Percentiles rank a stretch among this genome's conserved stretches.
Conservation (phyloP, 2,888 invertebrate species). For the Mystacides longicornis region DNA sequence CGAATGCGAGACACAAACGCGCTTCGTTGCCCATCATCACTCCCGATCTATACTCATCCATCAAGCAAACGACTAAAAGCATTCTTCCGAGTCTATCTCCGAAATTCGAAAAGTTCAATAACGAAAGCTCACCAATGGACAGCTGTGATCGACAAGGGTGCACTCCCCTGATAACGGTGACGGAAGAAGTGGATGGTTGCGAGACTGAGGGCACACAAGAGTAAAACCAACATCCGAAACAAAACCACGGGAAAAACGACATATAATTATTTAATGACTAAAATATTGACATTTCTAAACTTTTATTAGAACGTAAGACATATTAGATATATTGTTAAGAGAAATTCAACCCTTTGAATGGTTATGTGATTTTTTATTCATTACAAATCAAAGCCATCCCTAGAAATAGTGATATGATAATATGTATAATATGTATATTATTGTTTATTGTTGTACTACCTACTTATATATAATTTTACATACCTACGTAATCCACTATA, state of each 20-base stretch:
- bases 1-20: conserved; percentile 37
- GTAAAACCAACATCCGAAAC: too few relatives aligned
- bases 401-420: too few relatives aligned
- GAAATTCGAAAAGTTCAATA: conserved; percentile 51
- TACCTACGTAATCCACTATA: too few relatives aligned
- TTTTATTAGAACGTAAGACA: not conserved
- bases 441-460: too few relatives aligned
- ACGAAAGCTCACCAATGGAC: conserved; percentile 45
- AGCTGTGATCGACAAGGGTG: conserved; percentile 28
- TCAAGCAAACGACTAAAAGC: conserved; percentile 44
- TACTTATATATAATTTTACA: too few relatives aligned
- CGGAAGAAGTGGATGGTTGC: conserved; percentile 40
- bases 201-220: conserved; percentile 22
- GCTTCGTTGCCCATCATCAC: conserved; percentile 41
- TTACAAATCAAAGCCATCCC: too few relatives aligned
- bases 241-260: not conserved
- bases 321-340: not conserved
- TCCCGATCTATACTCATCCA: conserved; percentile 49
- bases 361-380: too few relatives aligned
- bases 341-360: not conserved
- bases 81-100: conserved; percentile 48
- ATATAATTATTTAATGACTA: not conserved
- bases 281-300: not conserved
- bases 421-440: too few relatives aligned
- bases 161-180: conserved; percentile 46